Percentiles rank a stretch among this genome's conserved stretches.
These are phyloP conservation scores for Enchytraeus crypticus DNA, from an alignment of 2,888 invertebrate species.

Conservation along the genomic window DNA sequence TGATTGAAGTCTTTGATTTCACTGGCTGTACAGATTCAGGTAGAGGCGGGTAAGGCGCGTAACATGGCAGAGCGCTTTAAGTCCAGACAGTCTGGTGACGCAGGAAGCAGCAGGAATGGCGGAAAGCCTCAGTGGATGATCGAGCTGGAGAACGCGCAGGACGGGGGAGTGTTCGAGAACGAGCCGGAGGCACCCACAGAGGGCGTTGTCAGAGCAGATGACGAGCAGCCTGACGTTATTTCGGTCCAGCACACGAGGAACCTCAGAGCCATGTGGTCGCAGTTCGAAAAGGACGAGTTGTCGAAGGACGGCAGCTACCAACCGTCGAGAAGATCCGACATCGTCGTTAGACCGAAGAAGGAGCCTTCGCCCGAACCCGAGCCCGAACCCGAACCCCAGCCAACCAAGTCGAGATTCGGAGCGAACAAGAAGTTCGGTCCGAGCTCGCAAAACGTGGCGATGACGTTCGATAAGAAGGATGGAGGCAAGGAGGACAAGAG, in stretches of 20 bases:
- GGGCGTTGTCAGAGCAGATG: constrained; percentile 12
- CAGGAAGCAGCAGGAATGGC: not conserved
- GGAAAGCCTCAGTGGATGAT: constrained; percentile 2
- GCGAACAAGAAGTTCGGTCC: not conserved
- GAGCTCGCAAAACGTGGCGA: not conserved
- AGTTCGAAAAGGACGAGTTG: constrained; percentile 15
- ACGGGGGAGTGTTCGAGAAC: constrained; percentile 15
- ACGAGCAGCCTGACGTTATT: constrained; percentile 17
- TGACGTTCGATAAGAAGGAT: not conserved
- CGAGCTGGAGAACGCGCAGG: constrained; percentile 11
- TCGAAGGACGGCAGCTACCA: not conserved
- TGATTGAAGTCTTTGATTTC: too few relatives aligned
- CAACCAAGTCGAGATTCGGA: constrained; percentile 4
- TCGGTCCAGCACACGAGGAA: constrained; percentile 15
- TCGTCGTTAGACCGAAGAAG: constrained; percentile 9
- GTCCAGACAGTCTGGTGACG: not conserved
- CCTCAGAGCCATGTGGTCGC: constrained; percentile 17
- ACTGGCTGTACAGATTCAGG: too few relatives aligned
- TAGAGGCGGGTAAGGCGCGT: not conserved
- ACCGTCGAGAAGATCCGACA: constrained; percentile 7
- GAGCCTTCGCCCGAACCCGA: constrained; percentile 11
- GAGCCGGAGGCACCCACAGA: constrained; percentile 11
- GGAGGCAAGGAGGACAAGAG: not conserved
- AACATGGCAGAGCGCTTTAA: not conserved
- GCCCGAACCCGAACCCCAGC: constrained; percentile 6